Conservation (phyloP, 37 sponge, comb jelly and placozoan species). For the Mnemiopsis leidyi region DNA sequence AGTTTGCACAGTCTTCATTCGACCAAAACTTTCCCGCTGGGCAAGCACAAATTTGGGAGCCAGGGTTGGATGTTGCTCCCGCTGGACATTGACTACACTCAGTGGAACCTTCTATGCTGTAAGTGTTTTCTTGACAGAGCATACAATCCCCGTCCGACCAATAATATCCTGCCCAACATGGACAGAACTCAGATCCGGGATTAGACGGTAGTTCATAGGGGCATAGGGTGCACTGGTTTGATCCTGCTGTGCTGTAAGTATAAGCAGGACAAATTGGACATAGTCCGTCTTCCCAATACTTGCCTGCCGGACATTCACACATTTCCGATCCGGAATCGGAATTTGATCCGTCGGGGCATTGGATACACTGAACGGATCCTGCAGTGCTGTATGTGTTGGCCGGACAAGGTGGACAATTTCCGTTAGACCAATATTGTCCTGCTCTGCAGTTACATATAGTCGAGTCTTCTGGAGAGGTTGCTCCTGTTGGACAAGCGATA, state of each 20-base stretch:
- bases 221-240: neutral
- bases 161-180: neutral
- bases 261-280: neutral
- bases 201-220: neutral
- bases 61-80: neutral
- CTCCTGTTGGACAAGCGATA: neutral
- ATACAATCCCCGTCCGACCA: neutral
- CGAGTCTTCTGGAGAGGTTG: neutral
- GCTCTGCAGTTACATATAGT: neutral
- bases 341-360: neutral
- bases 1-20: neutral
- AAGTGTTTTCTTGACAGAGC: neutral
- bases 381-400: neutral
- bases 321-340: no score
- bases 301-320: no score
- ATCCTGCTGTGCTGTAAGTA: neutral
- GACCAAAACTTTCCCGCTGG: neutral
- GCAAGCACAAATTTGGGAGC: neutral
- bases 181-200: neutral
- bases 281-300: neutral
- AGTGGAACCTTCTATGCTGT: neutral
- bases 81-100: neutral
- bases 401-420: neutral
- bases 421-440: neutral
- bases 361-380: neutral